These are phyloP conservation scores for Heteropelma amictum DNA, from an alignment of 2,888 invertebrate species.

Conservation along the genomic window DNA sequence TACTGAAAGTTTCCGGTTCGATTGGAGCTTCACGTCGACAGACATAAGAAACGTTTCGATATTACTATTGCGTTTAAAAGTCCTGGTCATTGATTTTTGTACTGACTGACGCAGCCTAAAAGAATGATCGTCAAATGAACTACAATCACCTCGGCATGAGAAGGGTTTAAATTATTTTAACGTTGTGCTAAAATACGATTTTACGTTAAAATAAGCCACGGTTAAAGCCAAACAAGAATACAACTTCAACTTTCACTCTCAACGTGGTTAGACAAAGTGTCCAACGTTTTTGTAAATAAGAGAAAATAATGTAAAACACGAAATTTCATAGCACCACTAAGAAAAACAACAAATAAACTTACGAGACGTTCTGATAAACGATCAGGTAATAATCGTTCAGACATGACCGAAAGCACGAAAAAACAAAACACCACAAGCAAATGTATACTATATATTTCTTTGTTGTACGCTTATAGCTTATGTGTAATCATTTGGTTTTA, in stretches of 20 bases:
- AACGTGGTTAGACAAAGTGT: background rate
- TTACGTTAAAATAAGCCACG: no score
- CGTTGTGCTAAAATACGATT: no score
- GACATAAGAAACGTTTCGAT: constrained; percentile 25
- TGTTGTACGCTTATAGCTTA: constrained; percentile 4
- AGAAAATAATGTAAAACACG: background rate
- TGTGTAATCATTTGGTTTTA: background rate
- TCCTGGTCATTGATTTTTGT: constrained; percentile 28
- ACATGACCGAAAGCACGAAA: constrained; percentile 34
- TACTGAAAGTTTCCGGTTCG: constrained; percentile 18
- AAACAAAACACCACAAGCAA: constrained; percentile 30
- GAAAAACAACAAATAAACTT: constrained; percentile 37
- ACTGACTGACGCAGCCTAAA: constrained; percentile 31
- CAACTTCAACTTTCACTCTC: no score
- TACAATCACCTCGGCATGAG: constrained; percentile 52
- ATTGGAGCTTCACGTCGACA: constrained; percentile 17
- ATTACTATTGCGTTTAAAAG: constrained; percentile 39
- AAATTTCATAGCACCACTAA: constrained; percentile 24
- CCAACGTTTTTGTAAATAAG: no score
- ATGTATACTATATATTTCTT: constrained; percentile 25
- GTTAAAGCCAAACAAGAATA: no score
- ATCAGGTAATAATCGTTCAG: constrained; percentile 37
- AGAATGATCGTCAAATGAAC: constrained; percentile 10
- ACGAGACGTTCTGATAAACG: constrained; percentile 36
- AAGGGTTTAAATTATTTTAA: no score